These are phyloP conservation scores for Hecatera dysodea DNA, from an alignment of 2,888 invertebrate genomes.

Conservation along the genomic window DNA sequence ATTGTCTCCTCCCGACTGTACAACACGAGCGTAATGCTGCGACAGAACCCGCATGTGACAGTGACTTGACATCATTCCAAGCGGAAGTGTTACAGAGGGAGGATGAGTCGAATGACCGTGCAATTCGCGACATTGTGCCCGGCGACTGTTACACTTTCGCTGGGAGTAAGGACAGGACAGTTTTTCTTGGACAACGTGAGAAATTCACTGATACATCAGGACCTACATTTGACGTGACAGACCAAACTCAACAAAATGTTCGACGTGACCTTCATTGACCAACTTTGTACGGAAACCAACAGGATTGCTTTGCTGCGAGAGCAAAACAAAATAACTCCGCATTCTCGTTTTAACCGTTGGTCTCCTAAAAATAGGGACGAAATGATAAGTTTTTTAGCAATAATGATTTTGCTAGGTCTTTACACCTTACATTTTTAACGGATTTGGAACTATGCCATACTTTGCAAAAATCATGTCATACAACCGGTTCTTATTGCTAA, in stretches of 20 bases:
- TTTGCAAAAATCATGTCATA: conserved; percentile 61
- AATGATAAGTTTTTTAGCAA: conserved; percentile 44
- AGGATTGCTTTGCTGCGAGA: conserved; percentile 10
- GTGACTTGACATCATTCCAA: neutral
- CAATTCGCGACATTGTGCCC: neutral
- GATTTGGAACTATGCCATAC: conserved; percentile 62
- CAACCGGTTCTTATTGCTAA: conserved; percentile 33
- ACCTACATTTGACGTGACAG: conserved; percentile 4
- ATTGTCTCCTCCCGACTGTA: too few species aligned
- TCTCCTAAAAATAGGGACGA: conserved; percentile 55
- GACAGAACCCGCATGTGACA: too few species aligned
- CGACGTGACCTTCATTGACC: conserved; percentile 59
- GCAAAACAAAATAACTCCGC: neutral
- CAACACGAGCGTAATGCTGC: too few species aligned
- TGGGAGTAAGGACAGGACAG: neutral
- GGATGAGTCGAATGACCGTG: conserved; percentile 4
- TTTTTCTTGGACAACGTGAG: neutral
- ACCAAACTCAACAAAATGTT: conserved; percentile 18
- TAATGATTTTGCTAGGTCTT: neutral
- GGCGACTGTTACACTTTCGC: neutral
- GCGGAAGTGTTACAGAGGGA: neutral
- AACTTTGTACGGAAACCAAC: conserved; percentile 36
- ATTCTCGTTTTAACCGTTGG: conserved; percentile 34
- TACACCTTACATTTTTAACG: conserved; percentile 47
- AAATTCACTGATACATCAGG: neutral